Base-by-base conservation (phyloP, 1,140 invertebrate genomes). In the Drosophila pseudoananassae region DNA sequence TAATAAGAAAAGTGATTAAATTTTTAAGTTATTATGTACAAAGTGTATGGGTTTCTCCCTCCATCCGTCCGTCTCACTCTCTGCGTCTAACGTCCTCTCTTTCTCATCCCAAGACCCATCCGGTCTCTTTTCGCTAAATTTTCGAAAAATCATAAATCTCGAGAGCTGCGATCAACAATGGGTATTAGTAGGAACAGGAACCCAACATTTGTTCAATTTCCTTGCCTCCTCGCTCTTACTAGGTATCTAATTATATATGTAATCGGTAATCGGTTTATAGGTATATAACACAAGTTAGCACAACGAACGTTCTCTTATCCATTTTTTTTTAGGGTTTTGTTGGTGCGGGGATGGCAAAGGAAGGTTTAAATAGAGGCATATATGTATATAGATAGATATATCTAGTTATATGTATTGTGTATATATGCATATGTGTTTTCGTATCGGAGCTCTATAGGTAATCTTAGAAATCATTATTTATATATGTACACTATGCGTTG, bases 221-320 rank as follows among this genome's bases (percentile, higher is more conserved):
- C 58, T 25, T n/a, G 57, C 58, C 59, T 64, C 29, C 12, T 31
- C 55, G 55, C 49, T 57, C 56, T 36, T 58, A 58, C 31, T 15
- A 25, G 29, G 36, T 61, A 46, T 56, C 50, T 75, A 17, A 12
- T 6, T 17, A n/a, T 47, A 20, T 12, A 33, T 36, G 29, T 15
- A 15, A 12, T 33, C 17, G 14, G 7, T 25, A 38, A 27, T 46
- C 10, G 14, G 9, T 43, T 53, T 65, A 65, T 53, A 68, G 51
- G 40, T 38, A 56, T 69, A 69, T 69, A 69, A 69, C 66, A 69
- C 66, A 69, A 69, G 66, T 69, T 69, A 69, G 66, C 63, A 69
- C 63, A 69, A 69, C 65, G 63, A 68, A 68, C 64, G 65, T 55
- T 55, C 12, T 10, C 2, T 2, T 54, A 3, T 25, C n/a, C 9